phyloP scores from a whole-genome alignment of 2,888 invertebrate species.

The Iselma pallidipennis region DNA sequence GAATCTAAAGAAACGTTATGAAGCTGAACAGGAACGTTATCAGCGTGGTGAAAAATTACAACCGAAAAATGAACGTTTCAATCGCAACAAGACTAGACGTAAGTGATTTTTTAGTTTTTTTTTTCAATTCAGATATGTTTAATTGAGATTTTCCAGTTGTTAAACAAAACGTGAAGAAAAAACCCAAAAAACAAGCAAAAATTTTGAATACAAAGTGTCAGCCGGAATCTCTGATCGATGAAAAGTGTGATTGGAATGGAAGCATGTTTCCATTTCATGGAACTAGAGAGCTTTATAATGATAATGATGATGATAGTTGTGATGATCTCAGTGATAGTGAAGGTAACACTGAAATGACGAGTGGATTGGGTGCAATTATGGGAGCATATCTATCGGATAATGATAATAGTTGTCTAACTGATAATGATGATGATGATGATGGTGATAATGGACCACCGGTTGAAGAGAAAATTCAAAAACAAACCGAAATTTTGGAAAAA shows the following conservation, averaged over 20 bases:
- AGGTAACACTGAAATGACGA: constrained; percentile 52
- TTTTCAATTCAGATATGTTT: background rate
- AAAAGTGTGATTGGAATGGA: constrained; percentile 52
- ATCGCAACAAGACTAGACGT: constrained; percentile 54
- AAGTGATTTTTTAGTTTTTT: constrained; percentile 29
- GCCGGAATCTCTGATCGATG: constrained; percentile 45
- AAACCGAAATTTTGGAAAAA: constrained; percentile 21
- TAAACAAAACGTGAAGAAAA: background rate
- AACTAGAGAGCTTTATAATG: constrained; percentile 41
- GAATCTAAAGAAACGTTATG: constrained; percentile 66
- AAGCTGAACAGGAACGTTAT: constrained; percentile 66
- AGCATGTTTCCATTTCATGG: constrained; percentile 52
- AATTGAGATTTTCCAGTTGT: background rate
- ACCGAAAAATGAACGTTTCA: constrained; percentile 53
- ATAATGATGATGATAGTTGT: constrained; percentile 25
- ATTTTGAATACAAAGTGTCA: background rate
- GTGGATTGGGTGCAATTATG: constrained; percentile 62
- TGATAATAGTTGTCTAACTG: constrained; percentile 32
- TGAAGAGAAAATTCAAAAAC: constrained; percentile 55
- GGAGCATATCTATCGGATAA: constrained; percentile 64
- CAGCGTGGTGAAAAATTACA: constrained; percentile 76
- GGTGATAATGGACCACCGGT: constrained; percentile 59
- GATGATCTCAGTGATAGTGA: constrained; percentile 50
- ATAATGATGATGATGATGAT: constrained; percentile 7
- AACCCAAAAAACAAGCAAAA: constrained; percentile 12